phyloP scores from a whole-genome alignment of 2,888 invertebrate genomes.

The Sesia apiformis region DNA sequence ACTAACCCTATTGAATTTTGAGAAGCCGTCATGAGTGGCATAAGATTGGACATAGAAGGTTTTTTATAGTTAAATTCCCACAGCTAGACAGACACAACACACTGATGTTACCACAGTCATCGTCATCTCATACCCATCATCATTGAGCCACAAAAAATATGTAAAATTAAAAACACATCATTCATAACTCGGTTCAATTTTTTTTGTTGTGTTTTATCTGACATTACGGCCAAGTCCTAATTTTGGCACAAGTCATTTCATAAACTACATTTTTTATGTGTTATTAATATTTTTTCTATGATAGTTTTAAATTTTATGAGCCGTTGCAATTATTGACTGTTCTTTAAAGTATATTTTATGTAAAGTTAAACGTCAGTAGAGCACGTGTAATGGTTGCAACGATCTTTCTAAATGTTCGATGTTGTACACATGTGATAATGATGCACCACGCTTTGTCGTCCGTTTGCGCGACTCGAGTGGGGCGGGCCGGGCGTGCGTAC shows the following conservation, averaged over 20 bases:
- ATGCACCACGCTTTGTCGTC: slow-evolving; percentile 45
- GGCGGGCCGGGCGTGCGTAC: slow-evolving; percentile 14
- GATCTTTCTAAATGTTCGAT: slow-evolving; percentile 54
- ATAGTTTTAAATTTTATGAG: slow-evolving; percentile 50
- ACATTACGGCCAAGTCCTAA: slow-evolving; percentile 25
- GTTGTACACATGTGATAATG: slow-evolving; percentile 59
- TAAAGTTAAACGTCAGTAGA: not conserved
- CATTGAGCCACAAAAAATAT: slow-evolving; percentile 14
- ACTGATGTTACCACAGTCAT: slow-evolving; percentile 42
- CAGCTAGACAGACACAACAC: slow-evolving; percentile 54
- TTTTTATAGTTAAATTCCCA: not conserved
- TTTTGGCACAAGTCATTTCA: slow-evolving; percentile 46
- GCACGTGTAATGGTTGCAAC: slow-evolving; percentile 13
- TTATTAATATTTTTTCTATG: slow-evolving; percentile 50
- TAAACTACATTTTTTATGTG: slow-evolving; percentile 58
- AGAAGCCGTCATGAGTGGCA: slow-evolving; percentile 5
- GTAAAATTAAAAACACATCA: not conserved
- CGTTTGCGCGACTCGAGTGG: slow-evolving; percentile 18
- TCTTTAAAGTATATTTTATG: not conserved
- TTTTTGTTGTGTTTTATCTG: slow-evolving; percentile 26
- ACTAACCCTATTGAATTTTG: slow-evolving; percentile 9
- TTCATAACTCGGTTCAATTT: slow-evolving; percentile 21
- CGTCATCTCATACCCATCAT: slow-evolving; percentile 14
- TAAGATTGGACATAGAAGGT: slow-evolving; percentile 1
- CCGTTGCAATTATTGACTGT: slow-evolving; percentile 46